Percentiles rank a stretch among this genome's conserved stretches.
Evolutionary conservation across 2,113 vertebrate genomes (phyloP).

Genomic region (Callospermophilus lateralis): DNA sequence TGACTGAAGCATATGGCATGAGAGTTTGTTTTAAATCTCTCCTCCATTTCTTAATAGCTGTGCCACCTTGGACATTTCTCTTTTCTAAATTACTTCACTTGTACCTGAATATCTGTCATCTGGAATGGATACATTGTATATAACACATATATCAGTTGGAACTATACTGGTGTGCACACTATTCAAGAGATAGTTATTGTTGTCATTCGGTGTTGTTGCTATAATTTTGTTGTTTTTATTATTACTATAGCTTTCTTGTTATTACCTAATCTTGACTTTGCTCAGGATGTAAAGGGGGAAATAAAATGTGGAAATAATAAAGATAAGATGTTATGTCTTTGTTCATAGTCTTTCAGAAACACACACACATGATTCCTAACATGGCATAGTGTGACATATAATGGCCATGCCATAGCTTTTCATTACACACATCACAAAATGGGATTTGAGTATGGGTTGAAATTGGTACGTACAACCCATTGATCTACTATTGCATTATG

Average conservation of each 20-base stretch:
- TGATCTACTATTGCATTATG: not conserved
- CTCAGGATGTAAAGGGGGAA: not conserved
- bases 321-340: not conserved
- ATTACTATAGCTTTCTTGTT: not conserved
- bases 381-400: not conserved
- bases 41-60: not conserved
- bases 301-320: not conserved
- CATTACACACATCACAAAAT: not conserved
- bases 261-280: not conserved
- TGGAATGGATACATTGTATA: not conserved
- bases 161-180: not conserved
- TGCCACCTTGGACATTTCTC: not conserved
- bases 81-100: not conserved
- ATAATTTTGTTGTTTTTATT: not conserved
- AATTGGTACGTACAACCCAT: not conserved
- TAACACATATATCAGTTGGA: not conserved
- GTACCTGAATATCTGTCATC: not conserved
- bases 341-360: not conserved
- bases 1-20: not conserved
- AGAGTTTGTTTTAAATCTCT: conserved; percentile 19
- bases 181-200: not conserved
- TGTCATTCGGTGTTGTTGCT: not conserved
- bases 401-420: not conserved
- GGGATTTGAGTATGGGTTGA: not conserved
- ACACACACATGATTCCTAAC: not conserved